Conservation (phyloP, 2,888 invertebrate species). For the Meta bourneti region DNA sequence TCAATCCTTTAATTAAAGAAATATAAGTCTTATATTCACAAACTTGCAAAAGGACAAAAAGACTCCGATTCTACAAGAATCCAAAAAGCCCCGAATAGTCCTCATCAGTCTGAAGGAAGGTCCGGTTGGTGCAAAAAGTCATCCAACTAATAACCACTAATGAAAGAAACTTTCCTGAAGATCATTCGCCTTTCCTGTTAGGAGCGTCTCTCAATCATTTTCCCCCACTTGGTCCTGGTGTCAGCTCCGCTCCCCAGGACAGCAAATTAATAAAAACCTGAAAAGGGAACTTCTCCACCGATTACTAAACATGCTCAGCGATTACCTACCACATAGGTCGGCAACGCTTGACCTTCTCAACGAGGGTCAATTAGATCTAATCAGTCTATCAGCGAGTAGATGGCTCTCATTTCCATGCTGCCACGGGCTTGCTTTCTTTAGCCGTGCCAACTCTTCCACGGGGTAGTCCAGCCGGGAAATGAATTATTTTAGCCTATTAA, state of each 20-base stretch:
- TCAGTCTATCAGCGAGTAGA: slow-evolving; percentile 60
- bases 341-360: slow-evolving; percentile 51
- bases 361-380: slow-evolving; percentile 72
- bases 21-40: no score
- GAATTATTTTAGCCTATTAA: neutral
- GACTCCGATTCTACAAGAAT: no score
- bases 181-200: slow-evolving; percentile 7
- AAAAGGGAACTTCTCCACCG: slow-evolving; percentile 30
- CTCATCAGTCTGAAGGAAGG: neutral
- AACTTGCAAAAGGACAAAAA: no score
- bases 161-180: slow-evolving; percentile 48
- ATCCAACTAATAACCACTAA: slow-evolving; percentile 50
- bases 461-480: neutral
- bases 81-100: no score
- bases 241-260: slow-evolving; percentile 37
- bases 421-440: neutral
- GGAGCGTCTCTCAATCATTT: slow-evolving; percentile 44
- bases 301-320: slow-evolving; percentile 58
- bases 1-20: no score
- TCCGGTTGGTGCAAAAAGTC: slow-evolving; percentile 38
- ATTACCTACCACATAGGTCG: slow-evolving; percentile 67
- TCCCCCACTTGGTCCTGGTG: slow-evolving; percentile 1
- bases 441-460: neutral
- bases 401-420: slow-evolving; percentile 30
- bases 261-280: slow-evolving; percentile 68